Percentiles rank a stretch among this genome's conserved stretches.
Conservation (phyloP, 2,113 vertebrate genomes). For the Myiozetetes cayanensis region DNA sequence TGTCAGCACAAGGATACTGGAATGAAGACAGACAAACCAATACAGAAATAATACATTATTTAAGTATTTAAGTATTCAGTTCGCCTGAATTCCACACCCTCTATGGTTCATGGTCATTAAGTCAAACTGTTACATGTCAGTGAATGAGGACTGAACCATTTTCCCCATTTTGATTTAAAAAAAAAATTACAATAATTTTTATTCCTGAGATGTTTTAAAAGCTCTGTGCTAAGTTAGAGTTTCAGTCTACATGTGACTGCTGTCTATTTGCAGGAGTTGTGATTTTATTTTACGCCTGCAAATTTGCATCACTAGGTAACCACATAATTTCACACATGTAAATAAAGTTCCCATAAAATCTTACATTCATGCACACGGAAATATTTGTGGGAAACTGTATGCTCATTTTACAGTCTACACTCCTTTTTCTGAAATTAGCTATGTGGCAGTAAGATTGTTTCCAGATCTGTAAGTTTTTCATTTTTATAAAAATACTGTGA, state of each 20-base stretch:
- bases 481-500: constrained; percentile 18
- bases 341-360: neutral
- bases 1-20: neutral
- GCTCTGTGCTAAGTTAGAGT: neutral
- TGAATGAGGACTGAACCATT: neutral
- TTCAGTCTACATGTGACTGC: neutral
- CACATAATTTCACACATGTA: neutral
- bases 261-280: neutral
- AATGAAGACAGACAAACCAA: neutral
- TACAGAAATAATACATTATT: neutral
- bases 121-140: neutral
- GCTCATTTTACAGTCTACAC: neutral
- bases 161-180: neutral
- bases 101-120: neutral
- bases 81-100: neutral
- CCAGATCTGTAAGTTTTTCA: constrained; percentile 32
- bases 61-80: neutral
- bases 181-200: neutral
- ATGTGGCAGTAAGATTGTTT: constrained; percentile 41
- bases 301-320: neutral
- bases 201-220: neutral
- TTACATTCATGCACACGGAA: neutral
- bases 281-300: neutral
- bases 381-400: neutral
- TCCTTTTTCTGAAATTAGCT: constrained; percentile 22